phyloP scores from a whole-genome alignment of 2,797 vertebrate genomes.

The Lagorchestes hirsutus region DNA sequence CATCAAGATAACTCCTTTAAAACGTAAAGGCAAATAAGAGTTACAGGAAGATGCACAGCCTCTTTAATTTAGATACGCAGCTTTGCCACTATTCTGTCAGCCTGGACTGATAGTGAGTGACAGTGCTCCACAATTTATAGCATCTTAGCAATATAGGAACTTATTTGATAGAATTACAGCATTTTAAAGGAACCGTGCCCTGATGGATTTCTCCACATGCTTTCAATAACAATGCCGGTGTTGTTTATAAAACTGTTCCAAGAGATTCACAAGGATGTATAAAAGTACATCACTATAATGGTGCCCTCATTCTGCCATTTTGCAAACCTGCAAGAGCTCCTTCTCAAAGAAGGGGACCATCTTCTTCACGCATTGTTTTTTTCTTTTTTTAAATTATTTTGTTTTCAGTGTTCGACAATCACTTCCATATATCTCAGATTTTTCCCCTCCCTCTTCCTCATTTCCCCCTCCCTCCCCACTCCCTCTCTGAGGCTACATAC shows the following conservation, averaged over 20 bases:
- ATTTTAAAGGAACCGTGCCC: not conserved
- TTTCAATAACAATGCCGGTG: not conserved
- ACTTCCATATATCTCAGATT: too few species aligned
- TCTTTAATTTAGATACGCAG: not conserved
- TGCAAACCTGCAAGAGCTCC: not conserved
- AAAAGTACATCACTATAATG: not conserved
- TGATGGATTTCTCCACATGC: not conserved
- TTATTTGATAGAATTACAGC: not conserved
- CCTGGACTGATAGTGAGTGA: not conserved
- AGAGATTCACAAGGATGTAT: not conserved
- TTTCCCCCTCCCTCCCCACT: too few species aligned
- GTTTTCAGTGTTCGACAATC: too few species aligned
- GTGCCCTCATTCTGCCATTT: not conserved
- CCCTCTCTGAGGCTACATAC: too few species aligned
- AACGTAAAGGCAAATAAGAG: not conserved
- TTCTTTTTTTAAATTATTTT: too few species aligned
- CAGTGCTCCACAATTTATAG: not conserved
- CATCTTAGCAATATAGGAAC: not conserved
- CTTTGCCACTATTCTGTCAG: not conserved
- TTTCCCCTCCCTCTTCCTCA: too few species aligned
- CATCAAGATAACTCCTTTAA: not conserved
- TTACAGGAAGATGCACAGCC: not conserved
- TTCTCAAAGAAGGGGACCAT: not conserved
- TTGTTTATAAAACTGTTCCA: not conserved
- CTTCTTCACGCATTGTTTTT: not conserved